phyloP scores from a whole-genome alignment of 2,113 vertebrate genomes.

The Brevimyrus niger region DNA sequence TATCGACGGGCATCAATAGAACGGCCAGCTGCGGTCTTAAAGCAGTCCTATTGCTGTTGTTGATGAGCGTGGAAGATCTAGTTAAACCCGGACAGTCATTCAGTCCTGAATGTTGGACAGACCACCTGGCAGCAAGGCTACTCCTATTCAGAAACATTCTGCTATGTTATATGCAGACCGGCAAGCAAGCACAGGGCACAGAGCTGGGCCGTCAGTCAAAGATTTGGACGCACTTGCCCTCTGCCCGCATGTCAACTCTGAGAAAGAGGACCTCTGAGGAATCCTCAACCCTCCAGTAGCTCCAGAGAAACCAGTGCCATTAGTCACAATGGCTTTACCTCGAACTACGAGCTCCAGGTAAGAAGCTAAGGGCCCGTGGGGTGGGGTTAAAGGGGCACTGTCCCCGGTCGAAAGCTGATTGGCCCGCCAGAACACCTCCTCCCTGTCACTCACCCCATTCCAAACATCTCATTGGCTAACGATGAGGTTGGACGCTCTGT shows the following conservation, averaged over 20 bases:
- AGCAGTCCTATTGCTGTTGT: not conserved
- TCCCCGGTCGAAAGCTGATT: not conserved
- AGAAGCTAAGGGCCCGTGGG: not conserved
- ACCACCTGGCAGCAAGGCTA: not conserved
- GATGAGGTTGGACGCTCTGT: not conserved
- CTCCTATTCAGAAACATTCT: not conserved
- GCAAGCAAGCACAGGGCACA: not conserved
- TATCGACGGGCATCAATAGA: not conserved
- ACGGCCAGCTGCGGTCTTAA: not conserved
- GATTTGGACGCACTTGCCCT: not conserved
- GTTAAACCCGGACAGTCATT: not conserved
- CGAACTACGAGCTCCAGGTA: not conserved
- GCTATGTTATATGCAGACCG: not conserved
- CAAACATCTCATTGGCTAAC: not conserved
- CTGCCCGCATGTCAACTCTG: not conserved
- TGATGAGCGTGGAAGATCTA: not conserved
- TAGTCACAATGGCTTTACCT: not conserved
- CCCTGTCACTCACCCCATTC: not conserved
- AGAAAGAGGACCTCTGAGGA: not conserved
- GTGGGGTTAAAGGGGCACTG: not conserved
- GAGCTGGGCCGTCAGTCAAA: not conserved
- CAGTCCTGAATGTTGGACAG: not conserved
- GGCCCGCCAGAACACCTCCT: not conserved
- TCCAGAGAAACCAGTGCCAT: not conserved
- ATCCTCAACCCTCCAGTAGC: not conserved